Evolutionary conservation across 2,113 vertebrate species (phyloP), one percentile per base, ranked within the genome.

Genomic region (Myodes glareolus): DNA sequence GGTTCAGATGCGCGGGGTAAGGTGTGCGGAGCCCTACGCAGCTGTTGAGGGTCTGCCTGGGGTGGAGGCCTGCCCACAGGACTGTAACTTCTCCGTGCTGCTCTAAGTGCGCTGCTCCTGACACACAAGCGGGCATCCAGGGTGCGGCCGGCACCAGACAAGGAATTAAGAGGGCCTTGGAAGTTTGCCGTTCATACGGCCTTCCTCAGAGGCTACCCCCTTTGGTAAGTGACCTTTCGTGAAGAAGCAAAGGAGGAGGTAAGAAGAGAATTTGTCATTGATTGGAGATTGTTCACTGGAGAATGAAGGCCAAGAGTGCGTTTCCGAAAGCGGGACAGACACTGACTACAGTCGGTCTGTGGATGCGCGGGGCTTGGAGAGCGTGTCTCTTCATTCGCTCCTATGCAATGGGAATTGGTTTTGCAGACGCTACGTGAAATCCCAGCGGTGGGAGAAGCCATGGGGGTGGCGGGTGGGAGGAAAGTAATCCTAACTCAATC

Each of bases 211-310:
- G 84, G 42, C 45, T 76, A 31, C 58, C 39, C 39, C 33, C 52
- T 90, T 94, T 39, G 91, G 88, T 90, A 82, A 96, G 92, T 78
- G 94, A 91, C 76, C 84, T 70, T 92, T 70, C 16, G 14, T 29
- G 87, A 68, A 84, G 61, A 55, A 17, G 16, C 5, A 33, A 13
- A 42, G 25, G 45, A 36, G 33, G 23, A 91, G 73, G 36, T 75
- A 58, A 85, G 45, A 58, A 67, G 42, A 10, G 68, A 93, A 67
- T 89, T 67, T 75, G 19, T 78, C 13, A 2, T 25, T 27, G 36
- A 27, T 42, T 11, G 6, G 85, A 63, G 65, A 2, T 39, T 65
- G 55, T 75, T 65, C n/a, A 5, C 61, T 58, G 11, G 4, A 36
- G 42, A 55, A 25, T 52, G 50, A 33, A 12, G 19, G 78, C 33